A percentile compares a stretch with the other conserved stretches of the same genome.
Evolutionary conservation across 2,797 vertebrate species (phyloP).

Genomic region (Poecile montanus): DNA sequence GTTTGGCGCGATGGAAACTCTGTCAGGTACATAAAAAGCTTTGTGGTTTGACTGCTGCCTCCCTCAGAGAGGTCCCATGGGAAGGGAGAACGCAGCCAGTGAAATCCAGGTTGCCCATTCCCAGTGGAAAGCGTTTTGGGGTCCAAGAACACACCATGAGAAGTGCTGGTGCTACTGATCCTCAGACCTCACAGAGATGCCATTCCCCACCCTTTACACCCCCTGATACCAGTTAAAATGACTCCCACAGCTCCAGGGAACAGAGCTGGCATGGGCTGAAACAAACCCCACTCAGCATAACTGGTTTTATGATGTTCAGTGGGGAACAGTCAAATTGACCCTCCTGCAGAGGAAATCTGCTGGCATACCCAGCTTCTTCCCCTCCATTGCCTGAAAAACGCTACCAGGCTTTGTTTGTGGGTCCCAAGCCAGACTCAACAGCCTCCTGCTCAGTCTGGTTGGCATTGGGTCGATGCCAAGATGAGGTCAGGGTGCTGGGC

Average conservation of each 20-base stretch:
- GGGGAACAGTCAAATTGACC: background rate
- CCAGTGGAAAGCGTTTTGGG: background rate
- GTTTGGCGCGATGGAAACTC: background rate
- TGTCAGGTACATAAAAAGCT: conserved; percentile 5
- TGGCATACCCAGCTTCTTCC: background rate
- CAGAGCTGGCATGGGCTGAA: background rate
- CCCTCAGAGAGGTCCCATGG: background rate
- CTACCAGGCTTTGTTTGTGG: background rate
- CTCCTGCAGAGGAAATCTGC: background rate
- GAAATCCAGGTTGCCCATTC: background rate
- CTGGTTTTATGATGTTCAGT: background rate
- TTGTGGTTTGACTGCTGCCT: background rate
- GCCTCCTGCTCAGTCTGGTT: background rate
- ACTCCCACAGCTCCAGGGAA: background rate
- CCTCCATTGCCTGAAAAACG: background rate
- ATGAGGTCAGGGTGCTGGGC: conserved; percentile 34
- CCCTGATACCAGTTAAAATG: background rate
- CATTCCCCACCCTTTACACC: background rate
- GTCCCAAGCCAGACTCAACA: background rate
- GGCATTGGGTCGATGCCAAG: background rate
- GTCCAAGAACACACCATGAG: background rate
- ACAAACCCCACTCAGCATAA: background rate
- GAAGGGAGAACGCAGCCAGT: background rate
- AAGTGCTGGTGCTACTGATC: background rate
- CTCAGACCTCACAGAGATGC: background rate